Evolutionary conservation across 2,888 invertebrate genomes (phyloP), one percentile per base, ranked within the genome.

Genomic region (Acanthosepion pharaonis): DNA sequence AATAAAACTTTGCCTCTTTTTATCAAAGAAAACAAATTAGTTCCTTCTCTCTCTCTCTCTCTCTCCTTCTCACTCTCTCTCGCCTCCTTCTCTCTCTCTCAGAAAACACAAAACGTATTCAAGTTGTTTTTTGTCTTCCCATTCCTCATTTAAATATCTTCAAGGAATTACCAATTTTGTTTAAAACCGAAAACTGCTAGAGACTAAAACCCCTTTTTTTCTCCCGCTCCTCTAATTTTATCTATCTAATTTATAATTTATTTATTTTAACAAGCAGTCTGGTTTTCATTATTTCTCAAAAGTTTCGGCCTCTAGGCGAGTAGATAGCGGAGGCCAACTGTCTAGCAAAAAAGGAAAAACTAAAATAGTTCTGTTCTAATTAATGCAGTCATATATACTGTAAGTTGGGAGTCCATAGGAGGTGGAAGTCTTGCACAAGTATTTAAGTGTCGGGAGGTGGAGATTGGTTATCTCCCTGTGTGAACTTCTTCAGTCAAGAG

Each of bases 191-290:
- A 1, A 23, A 2, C 28, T 25, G 3, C 64, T 23, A 23, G 8
- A 23, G 8, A 4, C 23, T 28, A 23, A 28, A n/a, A n/a, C n/a
- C n/a, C 23, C 64, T 5, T 5, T 23, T 28, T 64, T 51, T 51
- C 42, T 42, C 15, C 51, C 51, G 8, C 4, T 15, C 8, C 59
- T 59, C 59, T 59, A 20, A 59, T 59, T 59, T 59, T 59, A 59
- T 59, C 78, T 78, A 78, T 64, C 78, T 78, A 78, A 78, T n/a
- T 78, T 78, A n/a, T 78, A 33, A n/a, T 78, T 78, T 78, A 78
- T 33, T 78, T 78, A 11, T n/a, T n/a, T n/a, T n/a, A 78, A 78
- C 78, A 33, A 33, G n/a, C 78, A n/a, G 78, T 78, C 78, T 78
- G 78, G 15, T 78, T 78, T 78, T 78, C 78, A 78, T 78, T 78